Evolutionary conservation across 2,113 vertebrate genomes (phyloP).

Genomic region (Guaruba guarouba): DNA sequence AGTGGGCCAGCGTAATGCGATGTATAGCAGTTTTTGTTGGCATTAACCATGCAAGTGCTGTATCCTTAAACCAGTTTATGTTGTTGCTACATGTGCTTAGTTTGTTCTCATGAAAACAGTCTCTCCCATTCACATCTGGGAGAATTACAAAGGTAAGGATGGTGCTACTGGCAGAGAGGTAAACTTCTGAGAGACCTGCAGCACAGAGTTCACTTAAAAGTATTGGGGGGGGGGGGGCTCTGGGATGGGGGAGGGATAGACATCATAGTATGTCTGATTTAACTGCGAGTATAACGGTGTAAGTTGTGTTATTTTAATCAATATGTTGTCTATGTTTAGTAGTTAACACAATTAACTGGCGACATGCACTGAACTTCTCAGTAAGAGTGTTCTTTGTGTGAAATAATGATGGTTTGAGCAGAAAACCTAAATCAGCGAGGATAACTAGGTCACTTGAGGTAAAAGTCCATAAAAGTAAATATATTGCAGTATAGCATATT

Average conservation of each 20-base stretch:
- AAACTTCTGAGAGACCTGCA: not conserved
- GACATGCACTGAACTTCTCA: not conserved
- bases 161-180: not conserved
- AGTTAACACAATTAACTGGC: not conserved
- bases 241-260: fast-evolving
- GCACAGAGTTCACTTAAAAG: not conserved
- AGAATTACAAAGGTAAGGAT: not conserved
- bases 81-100: not conserved
- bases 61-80: slow-evolving; percentile 68
- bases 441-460: not conserved
- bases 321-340: not conserved
- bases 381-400: not conserved
- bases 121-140: not conserved
- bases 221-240: fast-evolving
- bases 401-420: not conserved
- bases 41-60: slow-evolving; percentile 85
- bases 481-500: not conserved
- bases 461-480: not conserved
- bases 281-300: not conserved
- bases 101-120: not conserved
- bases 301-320: not conserved
- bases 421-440: not conserved
- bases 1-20: slow-evolving; percentile 86
- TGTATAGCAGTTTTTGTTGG: slow-evolving; percentile 84
- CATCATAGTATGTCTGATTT: fast-evolving